Percentiles rank a stretch among this genome's conserved stretches.
phyloP scores from a whole-genome alignment of 2,113 vertebrate species.

The Atrichornis clamosus region DNA sequence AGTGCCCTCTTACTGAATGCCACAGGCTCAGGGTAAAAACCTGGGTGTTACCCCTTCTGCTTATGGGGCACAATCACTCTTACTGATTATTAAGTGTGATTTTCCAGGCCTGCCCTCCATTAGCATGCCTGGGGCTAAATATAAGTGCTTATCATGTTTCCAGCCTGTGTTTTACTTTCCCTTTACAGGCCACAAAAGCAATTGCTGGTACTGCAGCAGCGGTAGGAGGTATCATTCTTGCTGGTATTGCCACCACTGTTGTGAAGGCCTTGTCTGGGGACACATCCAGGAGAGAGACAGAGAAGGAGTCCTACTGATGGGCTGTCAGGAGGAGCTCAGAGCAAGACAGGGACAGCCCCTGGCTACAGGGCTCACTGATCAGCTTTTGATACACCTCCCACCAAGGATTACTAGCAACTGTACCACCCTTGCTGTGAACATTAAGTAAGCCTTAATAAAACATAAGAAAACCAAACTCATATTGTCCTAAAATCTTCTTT shows the following conservation, averaged over 20 bases:
- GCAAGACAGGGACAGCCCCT: neutral
- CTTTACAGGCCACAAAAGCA: neutral
- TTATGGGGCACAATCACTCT: neutral
- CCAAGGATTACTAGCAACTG: neutral
- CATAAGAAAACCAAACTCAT: neutral
- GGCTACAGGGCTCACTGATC: accelerated
- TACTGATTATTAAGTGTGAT: neutral
- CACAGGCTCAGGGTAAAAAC: too few relatives aligned
- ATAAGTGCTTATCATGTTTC: neutral
- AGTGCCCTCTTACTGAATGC: neutral
- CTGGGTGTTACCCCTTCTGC: neutral
- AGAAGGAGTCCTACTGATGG: too few relatives aligned
- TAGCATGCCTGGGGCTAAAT: neutral
- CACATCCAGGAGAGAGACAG: too few relatives aligned
- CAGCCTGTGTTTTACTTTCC: neutral
- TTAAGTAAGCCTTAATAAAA: neutral
- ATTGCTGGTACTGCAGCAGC: too few relatives aligned
- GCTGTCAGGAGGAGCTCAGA: neutral
- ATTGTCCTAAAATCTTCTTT: neutral
- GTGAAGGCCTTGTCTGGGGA: too few relatives aligned
- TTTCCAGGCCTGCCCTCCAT: neutral
- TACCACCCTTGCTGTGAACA: neutral
- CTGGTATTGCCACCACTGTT: too few relatives aligned
- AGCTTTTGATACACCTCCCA: neutral
- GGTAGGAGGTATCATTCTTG: too few relatives aligned